A percentile compares a stretch with the other conserved stretches of the same genome.
These are phyloP conservation scores for Fulica atra DNA, from an alignment of 2,113 vertebrate genomes.

Conservation along the genomic window DNA sequence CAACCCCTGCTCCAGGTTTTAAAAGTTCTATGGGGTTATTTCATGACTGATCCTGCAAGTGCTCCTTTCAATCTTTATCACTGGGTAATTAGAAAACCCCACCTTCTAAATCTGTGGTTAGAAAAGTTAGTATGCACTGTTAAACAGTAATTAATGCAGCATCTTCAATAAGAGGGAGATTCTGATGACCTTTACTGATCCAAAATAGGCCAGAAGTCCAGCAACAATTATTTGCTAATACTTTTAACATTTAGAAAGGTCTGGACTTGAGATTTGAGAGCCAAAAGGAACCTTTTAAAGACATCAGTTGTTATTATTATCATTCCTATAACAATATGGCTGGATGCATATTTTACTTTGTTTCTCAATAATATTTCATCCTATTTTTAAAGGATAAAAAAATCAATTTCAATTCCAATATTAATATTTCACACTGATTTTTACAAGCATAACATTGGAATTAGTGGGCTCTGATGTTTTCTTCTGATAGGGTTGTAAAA, in stretches of 20 bases:
- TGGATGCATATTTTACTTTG: neutral
- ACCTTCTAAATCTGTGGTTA: too few species aligned
- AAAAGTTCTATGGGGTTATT: neutral
- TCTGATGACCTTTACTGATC: neutral
- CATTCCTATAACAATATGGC: neutral
- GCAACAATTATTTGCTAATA: neutral
- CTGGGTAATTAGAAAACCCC: neutral
- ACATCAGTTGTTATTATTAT: neutral
- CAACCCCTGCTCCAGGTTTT: neutral
- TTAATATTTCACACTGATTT: neutral
- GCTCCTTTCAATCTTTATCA: neutral
- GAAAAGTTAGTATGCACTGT: neutral
- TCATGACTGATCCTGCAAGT: neutral
- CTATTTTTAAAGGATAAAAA: neutral
- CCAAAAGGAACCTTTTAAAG: neutral
- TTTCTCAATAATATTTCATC: neutral
- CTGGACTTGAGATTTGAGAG: neutral
- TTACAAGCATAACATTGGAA: neutral
- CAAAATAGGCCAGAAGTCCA: neutral
- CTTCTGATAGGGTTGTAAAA: constrained; percentile 16
- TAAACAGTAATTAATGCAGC: neutral
- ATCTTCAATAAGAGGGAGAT: neutral
- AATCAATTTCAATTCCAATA: neutral
- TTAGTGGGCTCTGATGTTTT: neutral
- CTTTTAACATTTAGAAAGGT: neutral